Base-by-base conservation (phyloP, 2,888 invertebrate genomes). In the Rhagonycha fulva region DNA sequence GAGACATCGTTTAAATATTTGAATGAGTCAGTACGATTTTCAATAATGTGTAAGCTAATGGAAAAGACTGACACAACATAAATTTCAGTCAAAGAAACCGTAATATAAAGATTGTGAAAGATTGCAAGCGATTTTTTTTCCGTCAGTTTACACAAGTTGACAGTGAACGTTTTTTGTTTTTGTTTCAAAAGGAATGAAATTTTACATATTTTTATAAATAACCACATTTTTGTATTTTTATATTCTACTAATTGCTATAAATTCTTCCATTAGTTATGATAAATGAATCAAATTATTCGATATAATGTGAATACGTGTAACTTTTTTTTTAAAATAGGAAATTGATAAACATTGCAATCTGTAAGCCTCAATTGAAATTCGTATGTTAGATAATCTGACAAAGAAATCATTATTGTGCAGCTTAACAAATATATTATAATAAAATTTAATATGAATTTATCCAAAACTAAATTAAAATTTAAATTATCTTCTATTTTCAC, bases 101-200 rank as follows among this genome's bases (percentile, higher is more conserved):
- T 83, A 86, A 86, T 86, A 86, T 86, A 86, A 86, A 86, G 87
- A 87, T 87, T 86, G 85, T 87, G 86, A 87, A 86, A 85, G 85
- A 87, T 86, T 86, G 85, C 83, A 76, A 79, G 83, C 83, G 82
- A 87, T 87, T 86, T 85, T 85, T 87, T 83, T 82, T 78, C 80
- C 84, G 84, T 84, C 70, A 76, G 75, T 74, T 76, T 75, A 72
- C 75, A 72, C 74, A 70, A 75, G 77, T 77, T 77, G 77, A 77
- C 77, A 75, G 71, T 77, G 71, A 75, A 73, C 72, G 75, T 75
- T 75, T 77, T 71, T 68, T n/a, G 72, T 61, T 70, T 74, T 70
- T 70, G 61, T 32, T 24, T 47, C 60, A 14, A 11, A 68, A 66
- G 32, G 68, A 69, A 71, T 74, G 5, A 66, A 66, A 66, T 24